phyloP scores from a whole-genome alignment of 2,888 invertebrate species.

The Plebejus anna region DNA sequence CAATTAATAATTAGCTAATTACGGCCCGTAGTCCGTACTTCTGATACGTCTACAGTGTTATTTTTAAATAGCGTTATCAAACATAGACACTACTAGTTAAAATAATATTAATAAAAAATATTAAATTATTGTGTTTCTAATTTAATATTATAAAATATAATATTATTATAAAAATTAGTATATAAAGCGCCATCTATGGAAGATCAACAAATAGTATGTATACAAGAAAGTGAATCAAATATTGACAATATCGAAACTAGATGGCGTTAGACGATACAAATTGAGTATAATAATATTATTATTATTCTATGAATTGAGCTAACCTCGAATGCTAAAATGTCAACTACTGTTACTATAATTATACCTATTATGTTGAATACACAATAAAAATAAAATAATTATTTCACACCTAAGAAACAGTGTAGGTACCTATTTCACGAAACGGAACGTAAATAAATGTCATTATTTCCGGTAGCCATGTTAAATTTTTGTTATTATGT shows the following conservation, averaged over 20 bases:
- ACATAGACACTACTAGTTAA: too few relatives aligned
- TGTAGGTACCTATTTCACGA: constrained; percentile 32
- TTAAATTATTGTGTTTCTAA: too few relatives aligned
- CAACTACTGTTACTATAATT: neutral
- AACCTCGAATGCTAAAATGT: neutral
- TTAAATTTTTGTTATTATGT: constrained; percentile 43
- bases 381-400: too few relatives aligned
- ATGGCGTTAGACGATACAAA: neutral
- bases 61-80: too few relatives aligned
- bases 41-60: too few relatives aligned
- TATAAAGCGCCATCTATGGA: neutral
- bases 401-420: too few relatives aligned
- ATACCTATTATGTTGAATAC: too few relatives aligned
- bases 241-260: neutral
- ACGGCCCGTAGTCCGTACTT: too few relatives aligned
- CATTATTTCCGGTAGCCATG: constrained; percentile 67
- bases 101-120: too few relatives aligned
- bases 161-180: neutral
- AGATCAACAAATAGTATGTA: neutral
- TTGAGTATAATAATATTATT: neutral
- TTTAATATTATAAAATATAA: too few relatives aligned
- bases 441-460: constrained; percentile 53
- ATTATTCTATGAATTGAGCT: neutral
- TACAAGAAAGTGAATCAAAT: neutral
- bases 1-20: too few relatives aligned